Evolutionary conservation across 2,888 invertebrate species (phyloP).

Genomic region (Diarsia rubi): DNA sequence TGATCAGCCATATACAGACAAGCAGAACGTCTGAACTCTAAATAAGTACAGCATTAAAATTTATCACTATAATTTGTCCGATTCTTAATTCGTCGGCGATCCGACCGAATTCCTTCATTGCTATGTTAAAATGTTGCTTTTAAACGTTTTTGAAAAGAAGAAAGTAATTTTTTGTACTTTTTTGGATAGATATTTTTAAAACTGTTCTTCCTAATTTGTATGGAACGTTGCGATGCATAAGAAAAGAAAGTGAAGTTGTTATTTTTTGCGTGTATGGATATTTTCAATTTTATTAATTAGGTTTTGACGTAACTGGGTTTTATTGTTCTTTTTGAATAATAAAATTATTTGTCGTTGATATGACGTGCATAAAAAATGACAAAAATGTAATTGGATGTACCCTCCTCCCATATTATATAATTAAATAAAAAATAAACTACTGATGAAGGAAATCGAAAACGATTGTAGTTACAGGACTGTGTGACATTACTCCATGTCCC

Average conservation of each 20-base stretch:
- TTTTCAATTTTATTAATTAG: slow-evolving; percentile 1
- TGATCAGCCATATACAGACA: slow-evolving; percentile 38
- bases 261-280: neutral
- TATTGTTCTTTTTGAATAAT: neutral
- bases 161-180: slow-evolving; percentile 49
- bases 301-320: neutral
- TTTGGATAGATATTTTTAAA: slow-evolving; percentile 40
- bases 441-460: neutral
- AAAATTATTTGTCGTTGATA: too few species aligned
- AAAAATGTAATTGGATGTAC: neutral
- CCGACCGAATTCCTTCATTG: slow-evolving; percentile 44
- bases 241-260: slow-evolving; percentile 10
- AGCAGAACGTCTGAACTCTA: slow-evolving; percentile 38
- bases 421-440: neutral
- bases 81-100: slow-evolving; percentile 49
- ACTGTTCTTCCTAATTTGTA: slow-evolving; percentile 6
- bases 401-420: neutral
- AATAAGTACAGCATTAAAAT: slow-evolving; percentile 61
- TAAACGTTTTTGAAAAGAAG: slow-evolving; percentile 44
- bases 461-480: slow-evolving; percentile 28
- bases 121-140: slow-evolving; percentile 35
- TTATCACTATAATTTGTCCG: slow-evolving; percentile 58
- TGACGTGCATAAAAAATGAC: too few species aligned
- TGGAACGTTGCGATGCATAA: neutral
- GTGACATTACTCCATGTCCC: slow-evolving; percentile 41